phyloP scores from a whole-genome alignment of 2,888 invertebrate genomes.

The Calephelis perditalis region DNA sequence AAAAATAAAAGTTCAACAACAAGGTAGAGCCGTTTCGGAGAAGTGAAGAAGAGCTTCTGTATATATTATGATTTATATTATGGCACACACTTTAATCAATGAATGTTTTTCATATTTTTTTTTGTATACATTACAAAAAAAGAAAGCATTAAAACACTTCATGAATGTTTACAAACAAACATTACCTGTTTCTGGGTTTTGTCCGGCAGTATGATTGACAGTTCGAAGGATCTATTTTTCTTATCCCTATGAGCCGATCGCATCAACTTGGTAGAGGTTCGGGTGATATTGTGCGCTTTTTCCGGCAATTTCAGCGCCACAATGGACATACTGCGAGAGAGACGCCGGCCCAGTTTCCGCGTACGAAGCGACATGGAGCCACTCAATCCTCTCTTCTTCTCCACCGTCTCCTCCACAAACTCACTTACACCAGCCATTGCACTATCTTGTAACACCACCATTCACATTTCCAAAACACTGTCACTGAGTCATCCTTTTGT shows the following conservation, averaged over 20 bases:
- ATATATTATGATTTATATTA: too few relatives aligned
- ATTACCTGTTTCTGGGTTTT: conserved; percentile 81
- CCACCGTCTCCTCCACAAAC: conserved; percentile 45
- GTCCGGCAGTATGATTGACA: conserved; percentile 81
- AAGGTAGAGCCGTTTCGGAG: too few relatives aligned
- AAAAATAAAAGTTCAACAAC: too few relatives aligned
- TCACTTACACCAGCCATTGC: conserved; percentile 70
- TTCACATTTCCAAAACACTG: conserved; percentile 60
- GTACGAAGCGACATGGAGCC: conserved; percentile 72
- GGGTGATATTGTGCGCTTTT: conserved; percentile 79
- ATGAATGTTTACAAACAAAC: conserved; percentile 21
- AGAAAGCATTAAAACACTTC: too few relatives aligned
- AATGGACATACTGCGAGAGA: conserved; percentile 76
- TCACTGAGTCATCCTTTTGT: conserved; percentile 51
- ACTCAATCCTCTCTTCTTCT: conserved; percentile 57
- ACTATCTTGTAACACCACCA: conserved; percentile 47
- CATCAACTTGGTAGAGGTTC: conserved; percentile 78
- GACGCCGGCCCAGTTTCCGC: conserved; percentile 69
- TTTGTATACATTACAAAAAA: too few relatives aligned
- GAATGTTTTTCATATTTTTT: too few relatives aligned
- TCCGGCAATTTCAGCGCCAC: conserved; percentile 76
- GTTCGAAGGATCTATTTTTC: conserved; percentile 77
- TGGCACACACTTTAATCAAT: too few relatives aligned
- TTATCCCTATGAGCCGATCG: conserved; percentile 76
- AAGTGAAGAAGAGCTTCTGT: too few relatives aligned